Conservation (phyloP, 2,888 invertebrate genomes). For the Drosophila antonietae region DNA sequence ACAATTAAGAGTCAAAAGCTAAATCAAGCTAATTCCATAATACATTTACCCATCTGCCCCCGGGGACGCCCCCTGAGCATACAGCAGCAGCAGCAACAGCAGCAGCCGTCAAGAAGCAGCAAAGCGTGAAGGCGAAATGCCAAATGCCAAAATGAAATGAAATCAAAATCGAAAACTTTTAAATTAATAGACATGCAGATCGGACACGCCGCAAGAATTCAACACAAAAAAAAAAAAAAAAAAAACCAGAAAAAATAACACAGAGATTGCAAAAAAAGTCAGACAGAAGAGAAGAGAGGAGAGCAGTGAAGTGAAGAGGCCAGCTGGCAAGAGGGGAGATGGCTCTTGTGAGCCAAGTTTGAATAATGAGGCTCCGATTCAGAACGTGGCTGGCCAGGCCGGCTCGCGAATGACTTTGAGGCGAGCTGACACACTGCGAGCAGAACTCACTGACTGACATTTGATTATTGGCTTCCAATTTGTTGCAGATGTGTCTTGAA, state of each 20-base stretch:
- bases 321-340: constrained; percentile 2
- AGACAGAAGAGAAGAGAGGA: constrained; percentile 3
- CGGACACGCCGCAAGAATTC: constrained; percentile 63
- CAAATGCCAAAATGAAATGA: constrained; percentile 71
- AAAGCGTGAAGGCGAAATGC: constrained; percentile 68
- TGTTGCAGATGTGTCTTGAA: constrained; percentile 71
- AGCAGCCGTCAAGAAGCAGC: constrained; percentile 41
- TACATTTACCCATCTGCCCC: not conserved
- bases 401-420: constrained; percentile 56
- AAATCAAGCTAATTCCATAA: constrained; percentile 15
- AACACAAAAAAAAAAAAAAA: constrained; percentile 41
- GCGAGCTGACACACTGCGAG: constrained; percentile 34
- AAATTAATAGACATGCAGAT: constrained; percentile 75
- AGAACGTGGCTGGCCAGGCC: constrained; percentile 50
- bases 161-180: constrained; percentile 66
- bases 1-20: constrained; percentile 27
- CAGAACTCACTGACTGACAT: constrained; percentile 80
- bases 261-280: constrained; percentile 19
- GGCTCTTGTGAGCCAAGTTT: constrained; percentile 45
- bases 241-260: constrained; percentile 17
- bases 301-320: not conserved
- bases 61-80: not conserved
- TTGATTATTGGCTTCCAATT: constrained; percentile 85
- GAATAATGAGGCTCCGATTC: constrained; percentile 70
- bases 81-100: constrained; percentile 14